A percentile compares a stretch with the other conserved stretches of the same genome.
Evolutionary conservation across 2,113 vertebrate genomes (phyloP).

Genomic region (Laterallus jamaicensis): DNA sequence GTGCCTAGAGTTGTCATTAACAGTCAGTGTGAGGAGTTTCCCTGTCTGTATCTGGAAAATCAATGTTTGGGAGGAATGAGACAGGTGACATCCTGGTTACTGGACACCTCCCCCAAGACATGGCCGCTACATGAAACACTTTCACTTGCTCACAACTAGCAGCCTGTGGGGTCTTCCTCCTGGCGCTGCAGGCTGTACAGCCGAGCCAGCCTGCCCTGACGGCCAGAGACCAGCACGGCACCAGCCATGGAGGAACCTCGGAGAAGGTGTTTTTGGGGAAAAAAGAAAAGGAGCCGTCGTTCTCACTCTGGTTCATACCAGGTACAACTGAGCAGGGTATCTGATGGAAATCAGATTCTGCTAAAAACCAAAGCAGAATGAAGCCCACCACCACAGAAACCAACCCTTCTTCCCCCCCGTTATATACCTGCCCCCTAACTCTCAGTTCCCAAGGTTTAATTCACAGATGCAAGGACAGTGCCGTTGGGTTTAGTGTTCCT

Average conservation of each 20-base stretch:
- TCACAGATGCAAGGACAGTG: neutral
- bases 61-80: neutral
- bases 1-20: slow-evolving; percentile 20
- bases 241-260: neutral
- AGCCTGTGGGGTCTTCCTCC: neutral
- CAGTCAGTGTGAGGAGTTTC: neutral
- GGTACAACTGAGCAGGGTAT: neutral
- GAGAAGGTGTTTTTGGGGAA: neutral
- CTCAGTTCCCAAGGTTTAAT: neutral
- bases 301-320: neutral
- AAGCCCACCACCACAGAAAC: neutral
- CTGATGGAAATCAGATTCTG: neutral
- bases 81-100: neutral
- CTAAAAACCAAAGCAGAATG: neutral
- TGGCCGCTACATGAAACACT: neutral
- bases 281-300: neutral
- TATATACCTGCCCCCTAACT: neutral
- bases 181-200: neutral
- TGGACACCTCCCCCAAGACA: neutral
- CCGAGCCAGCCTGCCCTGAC: neutral
- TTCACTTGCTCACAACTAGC: neutral
- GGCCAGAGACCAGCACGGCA: accelerated
- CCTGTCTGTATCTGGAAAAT: neutral
- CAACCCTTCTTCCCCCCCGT: neutral
- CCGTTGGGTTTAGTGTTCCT: neutral